These are phyloP conservation scores for Fukomys damarensis DNA, from an alignment of 2,113 vertebrate genomes.

Conservation along the genomic window DNA sequence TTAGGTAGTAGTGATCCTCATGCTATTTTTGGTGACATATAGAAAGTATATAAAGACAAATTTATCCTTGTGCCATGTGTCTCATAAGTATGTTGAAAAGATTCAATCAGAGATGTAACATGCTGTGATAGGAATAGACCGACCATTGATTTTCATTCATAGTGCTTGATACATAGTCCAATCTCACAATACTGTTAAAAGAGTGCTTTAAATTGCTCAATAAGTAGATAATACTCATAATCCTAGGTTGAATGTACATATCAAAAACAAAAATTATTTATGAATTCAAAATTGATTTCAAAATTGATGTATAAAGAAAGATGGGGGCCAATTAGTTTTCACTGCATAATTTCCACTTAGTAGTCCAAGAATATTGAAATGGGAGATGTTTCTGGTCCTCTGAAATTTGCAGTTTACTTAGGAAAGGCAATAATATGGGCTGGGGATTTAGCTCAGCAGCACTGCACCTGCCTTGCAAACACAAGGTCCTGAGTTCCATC, in stretches of 20 bases:
- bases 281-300: constrained; percentile 16
- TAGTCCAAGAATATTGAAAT: background rate
- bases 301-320: background rate
- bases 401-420: background rate
- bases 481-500: too few species aligned
- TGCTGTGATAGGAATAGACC: constrained; percentile 51
- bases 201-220: constrained; percentile 31
- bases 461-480: too few species aligned
- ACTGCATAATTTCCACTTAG: background rate
- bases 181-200: background rate
- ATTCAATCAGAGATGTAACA: constrained; percentile 71
- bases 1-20: constrained; percentile 53
- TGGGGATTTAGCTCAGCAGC: too few species aligned
- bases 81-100: constrained; percentile 67
- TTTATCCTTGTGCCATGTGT: constrained; percentile 42
- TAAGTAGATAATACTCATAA: background rate
- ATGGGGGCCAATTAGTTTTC: background rate
- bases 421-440: background rate
- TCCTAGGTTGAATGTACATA: background rate
- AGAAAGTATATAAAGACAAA: constrained; percentile 67
- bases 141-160: constrained; percentile 74
- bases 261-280: constrained; percentile 35
- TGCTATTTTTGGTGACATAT: constrained; percentile 71
- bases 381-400: background rate
- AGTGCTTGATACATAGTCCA: constrained; percentile 43